Conservation (phyloP, 2,797 vertebrate genomes). For the Molossus alvarezi region DNA sequence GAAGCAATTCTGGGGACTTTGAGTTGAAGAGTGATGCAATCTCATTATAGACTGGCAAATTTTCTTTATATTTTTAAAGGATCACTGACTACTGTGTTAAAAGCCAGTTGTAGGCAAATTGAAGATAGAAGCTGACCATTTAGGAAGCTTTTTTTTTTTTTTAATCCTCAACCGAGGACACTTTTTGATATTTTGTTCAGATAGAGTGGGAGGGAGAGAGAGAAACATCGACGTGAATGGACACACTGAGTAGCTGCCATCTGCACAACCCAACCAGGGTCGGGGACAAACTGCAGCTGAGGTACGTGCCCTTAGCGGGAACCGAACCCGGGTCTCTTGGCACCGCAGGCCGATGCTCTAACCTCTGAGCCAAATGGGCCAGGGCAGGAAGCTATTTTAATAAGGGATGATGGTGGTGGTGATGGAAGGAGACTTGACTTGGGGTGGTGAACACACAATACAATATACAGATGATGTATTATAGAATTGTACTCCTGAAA, state of each 20-base stretch:
- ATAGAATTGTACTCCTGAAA: background rate
- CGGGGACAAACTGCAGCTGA: too few species aligned
- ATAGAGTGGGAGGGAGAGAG: too few species aligned
- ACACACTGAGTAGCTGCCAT: too few species aligned
- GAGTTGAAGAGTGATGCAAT: background rate
- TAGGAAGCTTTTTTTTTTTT: background rate
- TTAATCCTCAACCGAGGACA: too few species aligned
- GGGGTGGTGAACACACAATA: background rate
- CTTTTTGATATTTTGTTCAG: too few species aligned
- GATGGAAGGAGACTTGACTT: background rate
- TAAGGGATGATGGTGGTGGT: background rate
- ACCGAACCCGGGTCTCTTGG: too few species aligned
- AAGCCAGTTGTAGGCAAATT: background rate
- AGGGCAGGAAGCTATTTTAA: background rate
- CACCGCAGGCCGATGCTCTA: too few species aligned
- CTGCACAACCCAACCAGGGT: too few species aligned
- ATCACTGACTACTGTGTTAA: background rate
- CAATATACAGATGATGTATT: background rate
- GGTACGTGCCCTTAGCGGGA: too few species aligned
- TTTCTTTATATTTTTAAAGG: conserved; percentile 27
- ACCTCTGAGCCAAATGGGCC: too few species aligned
- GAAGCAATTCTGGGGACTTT: background rate
- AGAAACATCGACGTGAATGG: too few species aligned
- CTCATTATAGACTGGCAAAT: background rate
- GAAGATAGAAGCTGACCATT: background rate